phyloP scores from a whole-genome alignment of 1,140 invertebrate species.

The Cotesia chilonis region DNA sequence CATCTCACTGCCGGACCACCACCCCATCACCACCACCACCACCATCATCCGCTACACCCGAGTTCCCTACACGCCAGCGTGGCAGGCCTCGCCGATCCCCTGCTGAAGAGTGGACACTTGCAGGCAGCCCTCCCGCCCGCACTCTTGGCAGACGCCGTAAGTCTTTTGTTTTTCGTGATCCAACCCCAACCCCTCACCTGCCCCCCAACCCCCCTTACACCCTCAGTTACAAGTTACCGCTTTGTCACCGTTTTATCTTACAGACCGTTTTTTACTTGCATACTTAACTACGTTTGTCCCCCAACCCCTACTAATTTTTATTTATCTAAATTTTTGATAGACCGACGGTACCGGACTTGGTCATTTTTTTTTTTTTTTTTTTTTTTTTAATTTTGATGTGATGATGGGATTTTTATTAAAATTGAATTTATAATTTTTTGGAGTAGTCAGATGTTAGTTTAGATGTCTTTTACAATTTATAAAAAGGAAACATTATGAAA shows the following conservation, averaged over 20 bases:
- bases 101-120: constrained; percentile 81
- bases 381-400: no score
- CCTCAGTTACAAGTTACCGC: background rate
- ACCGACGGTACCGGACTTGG: background rate
- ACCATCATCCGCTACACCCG: constrained; percentile 65
- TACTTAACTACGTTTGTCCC: background rate
- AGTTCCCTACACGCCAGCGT: constrained; percentile 70
- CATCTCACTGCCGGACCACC: constrained; percentile 59
- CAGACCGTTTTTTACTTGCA: background rate
- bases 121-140: constrained; percentile 80
- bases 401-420: no score
- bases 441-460: no score
- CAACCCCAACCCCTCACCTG: constrained; percentile 25
- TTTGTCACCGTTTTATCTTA: background rate
- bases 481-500: no score
- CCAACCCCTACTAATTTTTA: background rate
- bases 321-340: constrained; percentile 36
- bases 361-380: no score
- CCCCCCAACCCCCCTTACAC: background rate
- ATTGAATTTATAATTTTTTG: no score
- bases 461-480: no score
- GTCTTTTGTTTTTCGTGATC: constrained; percentile 66
- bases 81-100: constrained; percentile 75
- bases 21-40: no score
- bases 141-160: constrained; percentile 69